phyloP scores from a whole-genome alignment of 2,113 vertebrate genomes.

The Engystomops pustulosus region DNA sequence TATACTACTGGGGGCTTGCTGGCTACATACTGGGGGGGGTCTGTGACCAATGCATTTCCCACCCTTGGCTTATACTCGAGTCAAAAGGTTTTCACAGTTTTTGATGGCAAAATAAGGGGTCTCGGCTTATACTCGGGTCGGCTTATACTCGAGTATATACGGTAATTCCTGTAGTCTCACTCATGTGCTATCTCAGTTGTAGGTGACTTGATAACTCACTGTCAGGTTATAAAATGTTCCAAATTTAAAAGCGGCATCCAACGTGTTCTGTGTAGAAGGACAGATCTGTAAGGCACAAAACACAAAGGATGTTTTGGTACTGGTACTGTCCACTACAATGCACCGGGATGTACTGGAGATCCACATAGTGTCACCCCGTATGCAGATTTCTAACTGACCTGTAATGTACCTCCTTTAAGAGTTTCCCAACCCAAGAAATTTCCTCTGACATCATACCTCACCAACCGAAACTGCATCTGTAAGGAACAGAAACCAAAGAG shows the following conservation, averaged over 20 bases:
- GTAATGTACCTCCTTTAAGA: constrained; percentile 58
- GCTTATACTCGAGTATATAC: too few relatives aligned
- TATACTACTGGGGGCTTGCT: too few relatives aligned
- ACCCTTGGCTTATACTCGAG: too few relatives aligned
- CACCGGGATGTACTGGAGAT: background rate
- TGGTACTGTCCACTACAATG: background rate
- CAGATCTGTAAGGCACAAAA: constrained; percentile 59
- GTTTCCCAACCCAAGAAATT: constrained; percentile 64
- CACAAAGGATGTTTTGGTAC: background rate
- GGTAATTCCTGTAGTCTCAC: too few relatives aligned
- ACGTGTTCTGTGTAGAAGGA: constrained; percentile 45
- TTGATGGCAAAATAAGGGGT: too few relatives aligned
- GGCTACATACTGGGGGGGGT: too few relatives aligned
- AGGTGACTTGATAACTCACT: constrained; percentile 55
- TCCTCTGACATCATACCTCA: constrained; percentile 61
- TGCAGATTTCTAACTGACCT: constrained; percentile 46
- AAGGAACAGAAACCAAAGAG: background rate
- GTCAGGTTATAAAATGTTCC: constrained; percentile 61
- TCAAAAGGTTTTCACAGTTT: too few relatives aligned
- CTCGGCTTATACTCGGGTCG: too few relatives aligned
- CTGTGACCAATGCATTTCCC: too few relatives aligned
- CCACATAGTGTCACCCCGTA: background rate
- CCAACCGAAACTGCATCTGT: constrained; percentile 62
- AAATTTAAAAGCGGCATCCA: constrained; percentile 61
- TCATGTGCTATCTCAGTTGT: too few relatives aligned